Evolutionary conservation across 2,113 vertebrate species (phyloP), one percentile per base, ranked within the genome.

Genomic region (Austrofundulus limnaeus): DNA sequence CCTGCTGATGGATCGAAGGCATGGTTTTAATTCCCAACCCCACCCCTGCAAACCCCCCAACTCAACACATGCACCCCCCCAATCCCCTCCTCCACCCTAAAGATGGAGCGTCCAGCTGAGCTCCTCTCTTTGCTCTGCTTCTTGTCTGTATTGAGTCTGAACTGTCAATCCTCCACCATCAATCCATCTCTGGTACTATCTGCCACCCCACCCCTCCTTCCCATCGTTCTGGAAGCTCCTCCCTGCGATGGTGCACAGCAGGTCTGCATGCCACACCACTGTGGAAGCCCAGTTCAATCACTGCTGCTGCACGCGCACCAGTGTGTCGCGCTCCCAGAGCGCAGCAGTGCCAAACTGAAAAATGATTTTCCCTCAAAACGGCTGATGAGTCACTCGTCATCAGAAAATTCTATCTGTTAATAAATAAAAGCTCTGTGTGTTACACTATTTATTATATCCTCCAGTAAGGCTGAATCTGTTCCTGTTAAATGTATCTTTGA

Each of bases 1-100:
- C 75, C 77, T 78, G 71, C 71, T 89, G 88, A 90, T 89, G 80
- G 85, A 92, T 84, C 75, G 84, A 77, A 90, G 81, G 87, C 83
- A 90, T 85, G 89, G 87, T 89, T 91, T 86, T 81, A 86, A 90
- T 90, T 90, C 85, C 20, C 75, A 66, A 23, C 61, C 37, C 71
- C 66, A 24, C 63, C 75, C 66, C 62, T 14, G 15, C 31, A 16
- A n/a, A n/a, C n/a, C n/a, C n/a, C n/a, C n/a, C n/a, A n/a, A n/a
- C n/a, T 2, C 39, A 70, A 25, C 24, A 52, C 52, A 28, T 62
- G 66, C 51, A 9, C 31, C 2, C 39, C 39, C 51, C 37, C 43
- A 46, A 4, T 46, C 53, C 16, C 34, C 38, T 43, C 37, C 31
- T 45, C 42, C 34, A 46, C 17, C 7, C 15, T 34, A 39, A 68